phyloP scores from a whole-genome alignment of 2,888 invertebrate genomes.

The Heliconius ethilla region DNA sequence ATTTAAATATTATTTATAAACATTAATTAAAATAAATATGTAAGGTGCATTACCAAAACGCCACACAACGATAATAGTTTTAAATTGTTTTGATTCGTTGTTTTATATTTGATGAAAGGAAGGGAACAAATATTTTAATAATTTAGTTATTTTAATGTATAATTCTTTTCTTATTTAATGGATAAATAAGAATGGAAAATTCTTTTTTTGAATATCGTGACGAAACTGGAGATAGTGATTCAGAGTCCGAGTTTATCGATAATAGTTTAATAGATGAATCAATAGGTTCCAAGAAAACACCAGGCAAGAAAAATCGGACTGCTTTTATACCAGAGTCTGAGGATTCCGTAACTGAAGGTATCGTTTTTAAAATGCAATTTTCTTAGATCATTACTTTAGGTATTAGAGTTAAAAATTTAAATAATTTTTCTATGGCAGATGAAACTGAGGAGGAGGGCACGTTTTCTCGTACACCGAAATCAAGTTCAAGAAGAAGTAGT shows the following conservation, averaged over 20 bases:
- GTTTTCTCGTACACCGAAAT: constrained; percentile 46
- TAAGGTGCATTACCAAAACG: constrained; percentile 25
- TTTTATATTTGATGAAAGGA: constrained; percentile 1
- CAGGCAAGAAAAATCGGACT: constrained; percentile 59
- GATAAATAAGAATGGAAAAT: constrained; percentile 59
- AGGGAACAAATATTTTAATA: background rate
- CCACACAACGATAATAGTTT: constrained; percentile 34
- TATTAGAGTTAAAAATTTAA: background rate
- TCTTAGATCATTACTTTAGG: background rate
- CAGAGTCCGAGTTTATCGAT: constrained; percentile 69
- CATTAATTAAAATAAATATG: background rate
- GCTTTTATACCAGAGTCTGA: constrained; percentile 74
- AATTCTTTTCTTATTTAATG: constrained; percentile 6
- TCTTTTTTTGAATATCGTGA: constrained; percentile 74
- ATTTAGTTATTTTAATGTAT: constrained; percentile 26
- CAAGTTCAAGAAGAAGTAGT: constrained; percentile 51
- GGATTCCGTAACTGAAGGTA: constrained; percentile 64
- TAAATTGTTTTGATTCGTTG: constrained; percentile 31
- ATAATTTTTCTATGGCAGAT: constrained; percentile 47
- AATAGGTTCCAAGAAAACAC: constrained; percentile 56
- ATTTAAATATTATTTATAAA: background rate
- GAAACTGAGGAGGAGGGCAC: constrained; percentile 51
- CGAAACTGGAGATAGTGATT: constrained; percentile 59
- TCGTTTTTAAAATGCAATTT: background rate
- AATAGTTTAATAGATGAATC: constrained; percentile 62